phyloP scores from a whole-genome alignment of 2,888 invertebrate species.

The Bugulina stolonifera region DNA sequence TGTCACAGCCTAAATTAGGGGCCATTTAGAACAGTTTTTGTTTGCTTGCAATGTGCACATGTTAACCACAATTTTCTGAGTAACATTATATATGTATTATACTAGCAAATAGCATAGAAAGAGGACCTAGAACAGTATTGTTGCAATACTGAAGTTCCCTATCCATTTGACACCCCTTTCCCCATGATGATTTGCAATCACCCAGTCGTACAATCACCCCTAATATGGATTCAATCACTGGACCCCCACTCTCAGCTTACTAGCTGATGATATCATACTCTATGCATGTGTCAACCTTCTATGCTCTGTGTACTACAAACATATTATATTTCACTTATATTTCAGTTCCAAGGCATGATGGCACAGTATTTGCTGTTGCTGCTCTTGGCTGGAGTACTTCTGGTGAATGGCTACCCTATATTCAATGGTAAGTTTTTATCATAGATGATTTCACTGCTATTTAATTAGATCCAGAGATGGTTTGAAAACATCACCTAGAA shows the following conservation, averaged over 20 bases:
- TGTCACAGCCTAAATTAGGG: not conserved
- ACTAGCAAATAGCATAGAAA: too few species aligned
- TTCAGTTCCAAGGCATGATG: not conserved
- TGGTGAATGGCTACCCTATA: not conserved
- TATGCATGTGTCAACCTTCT: not conserved
- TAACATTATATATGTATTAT: not conserved
- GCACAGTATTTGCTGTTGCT: not conserved
- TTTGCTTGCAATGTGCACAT: not conserved
- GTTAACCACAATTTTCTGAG: not conserved
- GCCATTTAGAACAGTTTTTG: not conserved
- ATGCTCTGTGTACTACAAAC: not conserved
- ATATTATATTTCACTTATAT: not conserved
- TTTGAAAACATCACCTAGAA: too few species aligned
- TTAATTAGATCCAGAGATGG: too few species aligned
- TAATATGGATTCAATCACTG: not conserved
- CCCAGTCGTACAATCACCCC: too few species aligned
- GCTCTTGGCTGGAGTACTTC: not conserved
- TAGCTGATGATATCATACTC: not conserved
- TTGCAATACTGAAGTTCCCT: too few species aligned
- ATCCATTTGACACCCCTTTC: too few species aligned
- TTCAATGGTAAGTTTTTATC: not conserved
- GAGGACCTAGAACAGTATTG: too few species aligned
- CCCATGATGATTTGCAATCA: too few species aligned
- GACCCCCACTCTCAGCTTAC: not conserved
- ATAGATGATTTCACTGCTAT: too few species aligned